Conservation (phyloP, 2,888 invertebrate species). For the Phaonia tiefii region DNA sequence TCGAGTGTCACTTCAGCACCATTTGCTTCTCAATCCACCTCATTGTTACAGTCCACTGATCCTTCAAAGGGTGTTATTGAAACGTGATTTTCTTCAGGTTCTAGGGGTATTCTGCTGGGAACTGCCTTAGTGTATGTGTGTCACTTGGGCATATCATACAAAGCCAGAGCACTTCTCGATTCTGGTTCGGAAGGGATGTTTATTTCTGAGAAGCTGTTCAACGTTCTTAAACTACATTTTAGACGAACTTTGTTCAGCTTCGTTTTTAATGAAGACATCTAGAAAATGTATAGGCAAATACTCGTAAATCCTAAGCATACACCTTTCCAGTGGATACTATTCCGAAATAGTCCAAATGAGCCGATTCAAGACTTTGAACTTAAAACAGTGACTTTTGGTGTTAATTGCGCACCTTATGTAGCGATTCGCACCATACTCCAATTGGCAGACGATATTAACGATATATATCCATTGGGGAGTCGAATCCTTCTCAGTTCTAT, state of each 20-base stretch:
- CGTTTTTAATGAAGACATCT: conserved; percentile 56
- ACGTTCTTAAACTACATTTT: too few species aligned
- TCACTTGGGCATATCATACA: too few species aligned
- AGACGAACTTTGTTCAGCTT: conserved; percentile 7
- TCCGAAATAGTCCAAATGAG: conserved; percentile 1
- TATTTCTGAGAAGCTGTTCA: too few species aligned
- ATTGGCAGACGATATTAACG: too few species aligned
- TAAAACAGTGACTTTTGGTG: too few species aligned
- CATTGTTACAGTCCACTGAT: conserved; percentile 4
- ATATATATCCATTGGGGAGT: too few species aligned
- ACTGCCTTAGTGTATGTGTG: conserved; percentile 3
- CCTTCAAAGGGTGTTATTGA: not conserved
- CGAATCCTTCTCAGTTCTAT: too few species aligned
- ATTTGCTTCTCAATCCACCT: not conserved
- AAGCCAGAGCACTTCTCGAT: too few species aligned
- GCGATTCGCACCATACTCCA: not conserved
- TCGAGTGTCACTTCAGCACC: not conserved
- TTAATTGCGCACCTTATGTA: conserved; percentile 12
- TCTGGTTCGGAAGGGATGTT: too few species aligned
- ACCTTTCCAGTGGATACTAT: conserved; percentile 14
- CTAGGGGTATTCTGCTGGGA: conserved; percentile 1
- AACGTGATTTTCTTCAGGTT: too few species aligned
- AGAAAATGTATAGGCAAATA: too few species aligned
- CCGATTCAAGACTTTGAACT: conserved; percentile 14
- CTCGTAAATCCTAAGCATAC: conserved; percentile 16